Conservation (phyloP, 2,797 vertebrate genomes). For the Premnoplex brunnescens region DNA sequence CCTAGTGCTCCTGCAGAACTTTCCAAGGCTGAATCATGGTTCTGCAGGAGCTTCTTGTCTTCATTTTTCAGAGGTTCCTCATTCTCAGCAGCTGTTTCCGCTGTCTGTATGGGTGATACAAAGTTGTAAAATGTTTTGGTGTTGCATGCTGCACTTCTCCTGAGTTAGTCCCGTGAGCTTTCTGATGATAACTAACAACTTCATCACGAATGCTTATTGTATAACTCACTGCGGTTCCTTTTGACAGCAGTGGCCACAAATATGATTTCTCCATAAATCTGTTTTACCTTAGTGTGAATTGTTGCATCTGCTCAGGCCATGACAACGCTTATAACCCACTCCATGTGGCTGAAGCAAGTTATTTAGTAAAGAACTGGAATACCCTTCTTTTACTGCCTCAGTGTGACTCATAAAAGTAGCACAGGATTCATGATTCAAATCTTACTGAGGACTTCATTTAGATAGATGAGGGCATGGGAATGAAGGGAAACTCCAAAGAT, state of each 20-base stretch:
- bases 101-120: not conserved
- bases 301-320: not conserved
- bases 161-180: not conserved
- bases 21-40: not conserved
- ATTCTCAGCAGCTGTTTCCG: not conserved
- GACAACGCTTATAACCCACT: not conserved
- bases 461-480: not conserved
- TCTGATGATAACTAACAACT: not conserved
- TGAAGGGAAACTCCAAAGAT: not conserved
- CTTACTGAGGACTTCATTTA: not conserved
- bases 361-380: not conserved
- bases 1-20: not conserved
- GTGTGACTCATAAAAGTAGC: not conserved
- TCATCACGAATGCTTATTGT: not conserved
- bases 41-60: not conserved
- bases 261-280: not conserved
- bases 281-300: not conserved
- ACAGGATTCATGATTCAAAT: accelerated
- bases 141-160: not conserved
- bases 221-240: not conserved
- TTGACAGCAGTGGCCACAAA: not conserved
- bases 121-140: not conserved
- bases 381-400: not conserved
- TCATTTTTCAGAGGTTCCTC: not conserved
- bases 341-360: not conserved